Evolutionary conservation across 64 coral and sea anemone species (phyloP).

Genomic region (Cladopsammia gracilis): DNA sequence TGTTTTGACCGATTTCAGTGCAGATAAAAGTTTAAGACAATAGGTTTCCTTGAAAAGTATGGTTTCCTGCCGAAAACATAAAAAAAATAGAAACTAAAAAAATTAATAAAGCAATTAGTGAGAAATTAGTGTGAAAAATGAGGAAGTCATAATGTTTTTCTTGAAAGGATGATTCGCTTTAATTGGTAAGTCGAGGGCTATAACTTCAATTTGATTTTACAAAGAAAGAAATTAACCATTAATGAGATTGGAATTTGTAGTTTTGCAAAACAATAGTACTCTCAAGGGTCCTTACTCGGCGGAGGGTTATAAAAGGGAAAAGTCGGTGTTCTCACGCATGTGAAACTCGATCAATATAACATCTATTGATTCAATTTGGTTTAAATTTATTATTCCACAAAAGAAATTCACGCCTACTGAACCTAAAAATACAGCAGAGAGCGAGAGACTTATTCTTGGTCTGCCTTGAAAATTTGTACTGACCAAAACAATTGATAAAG

Average conservation of each 20-base stretch:
- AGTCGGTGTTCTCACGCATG: slow-evolving; percentile 35
- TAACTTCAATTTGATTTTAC: slow-evolving; percentile 17
- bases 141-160: not conserved
- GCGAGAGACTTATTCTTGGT: not conserved
- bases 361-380: slow-evolving; percentile 16
- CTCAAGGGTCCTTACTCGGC: not conserved
- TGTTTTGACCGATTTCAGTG: not conserved
- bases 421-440: not conserved
- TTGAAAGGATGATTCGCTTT: slow-evolving; percentile 26
- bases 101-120: not conserved
- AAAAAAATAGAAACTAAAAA: not conserved
- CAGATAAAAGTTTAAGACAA: slow-evolving; percentile 17
- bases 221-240: slow-evolving; percentile 42
- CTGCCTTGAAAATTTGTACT: too few species aligned
- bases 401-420: not conserved
- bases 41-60: not conserved
- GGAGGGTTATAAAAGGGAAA: slow-evolving; percentile 5
- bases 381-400: not conserved
- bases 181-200: slow-evolving; percentile 28
- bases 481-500: too few species aligned
- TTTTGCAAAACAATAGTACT: slow-evolving; percentile 47
- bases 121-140: not conserved
- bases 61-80: not conserved
- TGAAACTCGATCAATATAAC: slow-evolving; percentile 25
- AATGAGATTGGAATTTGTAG: slow-evolving; percentile 46